Evolutionary conservation across 2,888 invertebrate species (phyloP).

Genomic region (Rhingia campestris): DNA sequence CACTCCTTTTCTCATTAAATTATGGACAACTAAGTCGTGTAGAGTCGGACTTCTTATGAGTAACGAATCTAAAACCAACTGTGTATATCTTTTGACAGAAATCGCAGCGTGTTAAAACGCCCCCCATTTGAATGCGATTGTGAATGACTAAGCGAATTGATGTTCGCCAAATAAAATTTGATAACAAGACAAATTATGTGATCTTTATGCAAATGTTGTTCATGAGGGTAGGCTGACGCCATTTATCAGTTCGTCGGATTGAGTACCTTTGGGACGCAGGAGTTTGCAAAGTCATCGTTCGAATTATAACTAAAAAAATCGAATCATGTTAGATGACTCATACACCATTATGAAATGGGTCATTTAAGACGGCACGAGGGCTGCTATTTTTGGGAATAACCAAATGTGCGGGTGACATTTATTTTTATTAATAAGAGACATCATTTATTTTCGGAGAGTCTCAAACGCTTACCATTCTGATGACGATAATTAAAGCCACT

Average conservation of each 20-base stretch:
- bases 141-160: conserved; percentile 50
- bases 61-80: conserved; percentile 37
- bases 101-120: conserved; percentile 55
- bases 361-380: conserved; percentile 9
- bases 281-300: conserved; percentile 42
- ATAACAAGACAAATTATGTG: conserved; percentile 48
- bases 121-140: conserved; percentile 19
- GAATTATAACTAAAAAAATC: background rate
- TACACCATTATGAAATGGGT: conserved; percentile 19
- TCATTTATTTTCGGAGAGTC: conserved; percentile 41
- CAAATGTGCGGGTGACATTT: conserved; percentile 39
- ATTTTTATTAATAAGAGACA: conserved; percentile 38
- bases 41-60: conserved; percentile 30
- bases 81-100: conserved; percentile 8
- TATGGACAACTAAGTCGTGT: conserved; percentile 6
- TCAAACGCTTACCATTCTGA: conserved; percentile 13
- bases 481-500: conserved; percentile 58
- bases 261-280: conserved; percentile 26
- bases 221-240: conserved; percentile 15
- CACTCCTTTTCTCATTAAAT: conserved; percentile 70
- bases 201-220: conserved; percentile 37
- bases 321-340: conserved; percentile 42
- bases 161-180: conserved; percentile 44
- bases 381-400: conserved; percentile 49
- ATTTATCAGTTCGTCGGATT: background rate